Evolutionary conservation across 2,888 invertebrate species (phyloP).

Genomic region (Heliconius hortense): DNA sequence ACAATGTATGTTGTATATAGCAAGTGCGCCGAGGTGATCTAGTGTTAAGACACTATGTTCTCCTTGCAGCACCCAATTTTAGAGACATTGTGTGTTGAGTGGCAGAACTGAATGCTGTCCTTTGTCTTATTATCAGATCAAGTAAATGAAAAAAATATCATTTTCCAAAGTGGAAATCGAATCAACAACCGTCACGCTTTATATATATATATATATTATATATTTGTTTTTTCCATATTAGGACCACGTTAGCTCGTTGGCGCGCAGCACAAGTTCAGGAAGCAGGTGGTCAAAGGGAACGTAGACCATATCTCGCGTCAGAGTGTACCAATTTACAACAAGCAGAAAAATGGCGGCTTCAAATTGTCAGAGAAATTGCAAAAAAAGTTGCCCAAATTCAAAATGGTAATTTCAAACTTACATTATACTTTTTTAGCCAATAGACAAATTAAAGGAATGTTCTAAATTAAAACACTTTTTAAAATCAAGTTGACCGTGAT

Average conservation of each 20-base stretch:
- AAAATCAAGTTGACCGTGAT: conserved; percentile 60
- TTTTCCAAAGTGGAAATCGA: neutral
- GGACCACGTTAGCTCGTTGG: conserved; percentile 99
- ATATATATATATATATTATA: neutral
- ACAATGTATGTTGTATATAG: too few relatives aligned
- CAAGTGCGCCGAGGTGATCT: too few relatives aligned
- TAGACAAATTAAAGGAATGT: neutral
- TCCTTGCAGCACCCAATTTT: too few relatives aligned
- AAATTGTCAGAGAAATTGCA: conserved; percentile 98
- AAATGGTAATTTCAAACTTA: conserved; percentile 84
- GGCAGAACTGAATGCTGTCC: neutral
- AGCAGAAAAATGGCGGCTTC: conserved; percentile 97
- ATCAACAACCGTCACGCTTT: too few relatives aligned
- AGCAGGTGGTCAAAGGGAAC: conserved; percentile 91
- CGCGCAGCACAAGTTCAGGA: conserved; percentile 97
- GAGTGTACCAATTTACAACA: conserved; percentile 96
- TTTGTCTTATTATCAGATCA: neutral
- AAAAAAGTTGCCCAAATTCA: conserved; percentile 99
- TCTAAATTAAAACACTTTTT: conserved; percentile 13
- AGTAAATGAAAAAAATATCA: neutral
- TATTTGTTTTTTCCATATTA: conserved; percentile 54
- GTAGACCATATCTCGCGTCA: conserved; percentile 96
- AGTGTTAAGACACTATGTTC: too few relatives aligned
- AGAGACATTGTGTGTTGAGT: too few relatives aligned
- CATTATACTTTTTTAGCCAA: neutral